Percentiles rank a stretch among this genome's conserved stretches.
These are phyloP conservation scores for Andricus grossulariae DNA, from an alignment of 1,140 invertebrate species.

Conservation along the genomic window DNA sequence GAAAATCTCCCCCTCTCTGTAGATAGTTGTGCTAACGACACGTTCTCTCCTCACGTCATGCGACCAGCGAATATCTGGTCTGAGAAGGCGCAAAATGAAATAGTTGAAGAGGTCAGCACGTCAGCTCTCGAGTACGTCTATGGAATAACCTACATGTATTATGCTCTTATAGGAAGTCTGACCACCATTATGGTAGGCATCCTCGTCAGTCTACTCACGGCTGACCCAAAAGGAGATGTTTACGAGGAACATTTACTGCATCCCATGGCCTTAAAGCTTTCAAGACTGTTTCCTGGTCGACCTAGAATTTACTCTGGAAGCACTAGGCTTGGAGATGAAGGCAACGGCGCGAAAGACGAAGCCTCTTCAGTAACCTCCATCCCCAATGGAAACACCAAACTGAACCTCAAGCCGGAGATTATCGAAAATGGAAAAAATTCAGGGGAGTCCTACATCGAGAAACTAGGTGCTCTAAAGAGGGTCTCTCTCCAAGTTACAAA, in stretches of 20 bases:
- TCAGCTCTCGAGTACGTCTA: conserved; percentile 76
- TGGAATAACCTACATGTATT: conserved; percentile 86
- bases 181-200: conserved; percentile 81
- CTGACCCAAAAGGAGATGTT: conserved; percentile 78
- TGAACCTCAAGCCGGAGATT: conserved; percentile 44
- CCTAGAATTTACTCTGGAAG: conserved; percentile 65
- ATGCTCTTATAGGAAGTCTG: conserved; percentile 82
- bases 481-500: conserved; percentile 70
- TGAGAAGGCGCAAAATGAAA: conserved; percentile 38
- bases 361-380: conserved; percentile 58
- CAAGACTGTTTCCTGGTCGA: conserved; percentile 76
- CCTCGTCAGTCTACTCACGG: conserved; percentile 80
- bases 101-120: conserved; percentile 34
- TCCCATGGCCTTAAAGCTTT: conserved; percentile 79
- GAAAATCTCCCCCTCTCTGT: conserved; percentile 77
- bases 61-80: conserved; percentile 52
- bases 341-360: conserved; percentile 48
- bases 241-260: conserved; percentile 83
- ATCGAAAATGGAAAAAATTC: conserved; percentile 59
- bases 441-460: conserved; percentile 63
- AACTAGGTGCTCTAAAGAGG: conserved; percentile 69
- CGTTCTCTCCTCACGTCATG: conserved; percentile 78
- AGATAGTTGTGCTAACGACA: conserved; percentile 80
- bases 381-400: conserved; percentile 52
- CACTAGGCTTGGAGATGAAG: conserved; percentile 56